Conservation (phyloP, 2,113 vertebrate species). For the Haemorhous mexicanus region DNA sequence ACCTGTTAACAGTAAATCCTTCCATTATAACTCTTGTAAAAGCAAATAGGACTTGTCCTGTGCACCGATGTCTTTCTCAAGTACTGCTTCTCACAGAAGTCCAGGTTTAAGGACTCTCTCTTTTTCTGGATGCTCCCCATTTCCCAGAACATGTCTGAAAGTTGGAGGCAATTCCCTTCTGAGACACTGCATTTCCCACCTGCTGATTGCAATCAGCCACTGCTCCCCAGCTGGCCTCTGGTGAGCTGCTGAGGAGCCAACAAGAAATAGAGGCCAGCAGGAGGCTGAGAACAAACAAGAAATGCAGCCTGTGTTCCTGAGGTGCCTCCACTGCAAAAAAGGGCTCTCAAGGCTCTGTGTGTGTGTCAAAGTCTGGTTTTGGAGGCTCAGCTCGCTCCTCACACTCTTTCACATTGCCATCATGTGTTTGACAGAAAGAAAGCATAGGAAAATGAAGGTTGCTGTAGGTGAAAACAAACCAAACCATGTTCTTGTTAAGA, state of each 20-base stretch:
- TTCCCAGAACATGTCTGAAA: slow-evolving; percentile 49
- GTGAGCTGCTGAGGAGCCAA: slow-evolving; percentile 69
- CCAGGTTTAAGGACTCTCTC: slow-evolving; percentile 51
- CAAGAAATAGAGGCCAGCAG: slow-evolving; percentile 54
- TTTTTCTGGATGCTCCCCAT: background rate
- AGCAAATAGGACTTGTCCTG: background rate
- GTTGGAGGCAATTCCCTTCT: slow-evolving; percentile 47
- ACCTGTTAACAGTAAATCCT: slow-evolving; percentile 20
- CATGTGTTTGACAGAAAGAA: slow-evolving; percentile 1
- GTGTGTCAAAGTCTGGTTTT: background rate
- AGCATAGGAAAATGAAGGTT: slow-evolving; percentile 17
- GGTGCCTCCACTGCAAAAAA: background rate
- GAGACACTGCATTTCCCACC: slow-evolving; percentile 68
- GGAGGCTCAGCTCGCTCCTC: background rate
- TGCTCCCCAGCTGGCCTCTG: slow-evolving; percentile 51
- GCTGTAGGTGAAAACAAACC: slow-evolving; percentile 4
- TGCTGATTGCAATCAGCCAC: slow-evolving; percentile 71
- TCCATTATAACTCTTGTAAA: slow-evolving; percentile 43
- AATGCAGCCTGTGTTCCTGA: background rate
- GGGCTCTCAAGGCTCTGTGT: background rate
- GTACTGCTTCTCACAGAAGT: slow-evolving; percentile 48
- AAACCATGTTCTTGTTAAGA: background rate
- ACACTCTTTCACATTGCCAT: background rate
- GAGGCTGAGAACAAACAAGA: slow-evolving; percentile 48
- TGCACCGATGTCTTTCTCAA: slow-evolving; percentile 35